Base-by-base conservation (phyloP, 2,113 vertebrate genomes). In the Taxidea taxus region DNA sequence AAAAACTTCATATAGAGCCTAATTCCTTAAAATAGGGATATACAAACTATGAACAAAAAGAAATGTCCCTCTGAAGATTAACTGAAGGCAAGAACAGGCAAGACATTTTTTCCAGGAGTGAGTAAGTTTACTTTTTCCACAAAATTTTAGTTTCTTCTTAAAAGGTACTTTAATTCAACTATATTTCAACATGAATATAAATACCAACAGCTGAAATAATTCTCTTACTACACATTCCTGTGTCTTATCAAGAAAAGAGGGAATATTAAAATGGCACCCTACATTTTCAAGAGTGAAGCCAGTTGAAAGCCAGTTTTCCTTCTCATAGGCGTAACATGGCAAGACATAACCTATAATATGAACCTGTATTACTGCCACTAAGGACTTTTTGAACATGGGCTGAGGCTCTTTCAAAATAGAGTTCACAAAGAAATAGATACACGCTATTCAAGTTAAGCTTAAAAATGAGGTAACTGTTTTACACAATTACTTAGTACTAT, bases 111-210 rank as follows among this genome's bases (percentile, higher is more conserved):
- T 80, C 81, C 37, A 72, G 44, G 23, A 96, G 16, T 74, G 27
- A 87, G 20, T 85, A 87, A 94, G 87, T 83, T 92, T 85, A 91
- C n/a, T 87, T 93, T 92, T 84, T 91, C 77, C 58, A 87, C 87
- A 93, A 96, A 87, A 96, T 81, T 56, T 94, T 94, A 92, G 64
- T 83, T 95, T 93, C 83, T 66, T 21, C 74, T 89, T 96, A 75
- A 18, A 93, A 68, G 8, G 37, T 54, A 88, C n/a, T 94, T 96
- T 92, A 62, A 93, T 92, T 96, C 68, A 90, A 94, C 15, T 90
- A 64, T 64, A 96, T 91, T 90, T 94, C 93, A 97, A 94, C 37
- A 83, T 87, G 58, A 49, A 72, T 93, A 90, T 56, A 97, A 96
- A 97, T 62, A 81, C 72, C 58, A 37, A 66, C 92, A 64, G 13